These are phyloP conservation scores for Hippolais icterina DNA, from an alignment of 2,113 vertebrate genomes.

Conservation along the genomic window DNA sequence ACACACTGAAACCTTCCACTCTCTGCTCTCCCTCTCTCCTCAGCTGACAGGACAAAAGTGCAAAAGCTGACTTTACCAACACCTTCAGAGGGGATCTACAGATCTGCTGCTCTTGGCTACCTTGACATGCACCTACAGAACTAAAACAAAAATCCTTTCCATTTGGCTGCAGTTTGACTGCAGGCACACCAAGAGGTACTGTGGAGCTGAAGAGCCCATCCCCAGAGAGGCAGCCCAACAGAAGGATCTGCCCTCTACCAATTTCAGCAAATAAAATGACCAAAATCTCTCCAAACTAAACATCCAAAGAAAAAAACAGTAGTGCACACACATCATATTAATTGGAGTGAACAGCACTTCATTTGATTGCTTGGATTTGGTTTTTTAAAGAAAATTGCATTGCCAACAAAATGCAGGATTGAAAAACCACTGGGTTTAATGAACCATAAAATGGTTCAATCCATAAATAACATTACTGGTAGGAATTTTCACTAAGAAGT, in stretches of 20 bases:
- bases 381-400: neutral
- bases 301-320: neutral
- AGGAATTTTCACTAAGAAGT: neutral
- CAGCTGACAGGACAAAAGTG: neutral
- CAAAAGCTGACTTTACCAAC: neutral
- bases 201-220: neutral
- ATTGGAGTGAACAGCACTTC: neutral
- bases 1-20: neutral
- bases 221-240: neutral
- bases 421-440: neutral
- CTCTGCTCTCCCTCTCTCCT: neutral
- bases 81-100: neutral
- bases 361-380: neutral
- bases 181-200: neutral
- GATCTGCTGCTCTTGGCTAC: accelerated
- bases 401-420: neutral
- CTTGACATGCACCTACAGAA: accelerated
- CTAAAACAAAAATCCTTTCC: neutral
- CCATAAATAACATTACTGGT: neutral
- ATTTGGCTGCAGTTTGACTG: neutral
- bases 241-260: neutral
- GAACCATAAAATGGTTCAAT: neutral
- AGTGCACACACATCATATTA: neutral
- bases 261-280: neutral
- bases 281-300: neutral